phyloP scores from a whole-genome alignment of 2,113 vertebrate genomes.

The Felis chaus region DNA sequence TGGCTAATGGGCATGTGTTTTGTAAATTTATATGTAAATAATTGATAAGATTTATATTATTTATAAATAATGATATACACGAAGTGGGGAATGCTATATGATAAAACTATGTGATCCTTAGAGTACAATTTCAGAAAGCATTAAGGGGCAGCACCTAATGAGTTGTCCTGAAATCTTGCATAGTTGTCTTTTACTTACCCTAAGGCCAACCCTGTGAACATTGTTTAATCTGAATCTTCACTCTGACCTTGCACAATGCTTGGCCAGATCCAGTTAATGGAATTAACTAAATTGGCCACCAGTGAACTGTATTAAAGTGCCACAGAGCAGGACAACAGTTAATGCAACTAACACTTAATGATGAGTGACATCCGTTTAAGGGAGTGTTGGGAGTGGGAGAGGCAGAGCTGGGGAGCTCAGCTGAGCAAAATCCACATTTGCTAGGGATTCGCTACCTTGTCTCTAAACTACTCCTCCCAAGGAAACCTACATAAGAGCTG shows the following conservation, averaged over 20 bases:
- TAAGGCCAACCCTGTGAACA: background rate
- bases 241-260: background rate
- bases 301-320: background rate
- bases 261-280: background rate
- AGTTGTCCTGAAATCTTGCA: background rate
- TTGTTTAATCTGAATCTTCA: background rate
- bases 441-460: background rate
- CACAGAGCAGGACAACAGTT: background rate
- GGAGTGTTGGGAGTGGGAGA: background rate
- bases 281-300: background rate
- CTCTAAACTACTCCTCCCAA: constrained; percentile 52
- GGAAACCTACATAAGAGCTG: constrained; percentile 11
- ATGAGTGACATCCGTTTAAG: background rate
- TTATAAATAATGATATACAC: background rate
- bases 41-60: too few species aligned
- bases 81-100: background rate
- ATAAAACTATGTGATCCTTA: background rate
- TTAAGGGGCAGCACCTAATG: background rate
- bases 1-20: background rate
- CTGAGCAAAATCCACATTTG: background rate
- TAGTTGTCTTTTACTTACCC: background rate
- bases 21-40: background rate
- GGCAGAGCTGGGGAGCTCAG: background rate
- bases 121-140: background rate
- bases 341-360: background rate